Evolutionary conservation across 2,888 invertebrate genomes (phyloP).

Genomic region (Gonocerus acuteangulatus): DNA sequence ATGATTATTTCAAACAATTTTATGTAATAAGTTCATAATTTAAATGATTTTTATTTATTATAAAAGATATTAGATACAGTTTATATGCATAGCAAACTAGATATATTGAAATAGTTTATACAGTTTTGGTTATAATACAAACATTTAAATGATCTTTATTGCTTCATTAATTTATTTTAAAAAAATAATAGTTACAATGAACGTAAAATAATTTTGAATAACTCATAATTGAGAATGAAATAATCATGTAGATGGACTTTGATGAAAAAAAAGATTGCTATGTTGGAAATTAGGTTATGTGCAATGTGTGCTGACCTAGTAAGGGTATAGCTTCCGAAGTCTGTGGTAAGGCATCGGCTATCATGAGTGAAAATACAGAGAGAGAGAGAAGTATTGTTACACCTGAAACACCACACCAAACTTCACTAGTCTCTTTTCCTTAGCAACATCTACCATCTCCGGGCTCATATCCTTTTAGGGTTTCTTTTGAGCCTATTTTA

Average conservation of each 20-base stretch:
- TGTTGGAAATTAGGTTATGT: slow-evolving; percentile 36
- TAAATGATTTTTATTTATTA: not conserved
- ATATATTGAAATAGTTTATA: slow-evolving; percentile 2
- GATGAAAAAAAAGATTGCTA: slow-evolving; percentile 34
- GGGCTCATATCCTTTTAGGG: slow-evolving; percentile 7
- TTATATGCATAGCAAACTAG: slow-evolving; percentile 4
- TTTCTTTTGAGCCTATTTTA: not conserved
- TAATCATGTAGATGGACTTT: slow-evolving; percentile 35
- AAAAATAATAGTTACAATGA: not conserved
- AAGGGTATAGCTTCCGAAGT: slow-evolving; percentile 99
- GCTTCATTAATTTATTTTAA: no score
- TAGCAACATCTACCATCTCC: slow-evolving; percentile 5
- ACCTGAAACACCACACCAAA: slow-evolving; percentile 65
- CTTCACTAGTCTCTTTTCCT: slow-evolving; percentile 23
- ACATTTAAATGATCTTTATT: no score
- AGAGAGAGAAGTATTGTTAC: slow-evolving; percentile 98
- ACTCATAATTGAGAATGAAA: slow-evolving; percentile 29
- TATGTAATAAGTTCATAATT: not conserved
- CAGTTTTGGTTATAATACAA: no score
- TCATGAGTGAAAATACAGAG: slow-evolving; percentile 99
- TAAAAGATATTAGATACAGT: not conserved
- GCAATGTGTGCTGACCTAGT: slow-evolving; percentile 63
- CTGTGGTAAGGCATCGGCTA: slow-evolving; percentile 98
- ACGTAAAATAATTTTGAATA: not conserved
- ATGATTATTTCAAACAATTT: slow-evolving; percentile 36